Base-by-base conservation (phyloP, 2,797 vertebrate genomes). In the Sebastes iracundus region DNA sequence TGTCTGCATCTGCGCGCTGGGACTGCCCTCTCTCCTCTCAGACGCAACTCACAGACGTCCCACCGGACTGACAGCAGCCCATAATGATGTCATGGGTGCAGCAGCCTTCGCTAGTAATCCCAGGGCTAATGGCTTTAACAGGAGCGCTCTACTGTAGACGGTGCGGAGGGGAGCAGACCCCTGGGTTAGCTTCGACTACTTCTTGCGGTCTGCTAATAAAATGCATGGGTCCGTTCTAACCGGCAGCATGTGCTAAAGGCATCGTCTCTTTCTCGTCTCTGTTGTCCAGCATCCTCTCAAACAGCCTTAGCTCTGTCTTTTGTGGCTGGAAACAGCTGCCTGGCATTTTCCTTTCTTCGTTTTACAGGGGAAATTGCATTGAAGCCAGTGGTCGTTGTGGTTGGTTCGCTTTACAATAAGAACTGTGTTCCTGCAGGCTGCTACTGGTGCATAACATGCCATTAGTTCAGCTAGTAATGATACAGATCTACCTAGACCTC, bases 61-160 rank as follows among this genome's bases (percentile, higher is more conserved):
- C 90, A 46, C 56, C 28, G 89, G 88, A 92, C 91, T 87, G 90
- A 91, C 92, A 93, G 90, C 91, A 88, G 89, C 61, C 72, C 79
- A 42, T 81, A 70, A 92, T 96, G 96, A 96, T 95, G 94, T 96
- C 95, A 96, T 95, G 80, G 75, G 87, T 66, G 69, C 87, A 85
- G 86, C 78, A 90, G 87, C 81, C 75, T 78, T 72, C 76, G 79
- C 90, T 86, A 87, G 92, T 92, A 91, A 92, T 84, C 88, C 80
- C 64, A 8, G 75, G 70, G 66, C 85, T 94, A 89, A 95, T 90
- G 93, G 84, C 92, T 96, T 95, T 91, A 94, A 77, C 95, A 96
- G 94, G 77, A 79, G 55, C 10, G 16, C 77, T 92, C 77, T 77
- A 71, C 85, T 82, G 84, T 84, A 80, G 89, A 84, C 67, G 81